Conservation (phyloP, 2,113 vertebrate genomes). For the Neogobius melanostomus region DNA sequence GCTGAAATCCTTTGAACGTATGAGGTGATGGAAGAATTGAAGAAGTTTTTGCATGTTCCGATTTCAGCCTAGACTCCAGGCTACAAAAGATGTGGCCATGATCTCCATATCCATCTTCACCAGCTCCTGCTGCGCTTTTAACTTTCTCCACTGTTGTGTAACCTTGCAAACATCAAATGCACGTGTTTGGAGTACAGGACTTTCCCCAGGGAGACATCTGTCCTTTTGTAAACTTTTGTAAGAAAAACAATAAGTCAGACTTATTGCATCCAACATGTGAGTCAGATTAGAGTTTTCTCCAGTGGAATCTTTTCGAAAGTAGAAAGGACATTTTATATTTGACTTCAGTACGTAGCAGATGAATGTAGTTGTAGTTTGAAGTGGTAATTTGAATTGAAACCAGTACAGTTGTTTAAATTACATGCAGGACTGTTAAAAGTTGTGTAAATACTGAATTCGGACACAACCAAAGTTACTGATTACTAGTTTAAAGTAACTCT, state of each 20-base stretch:
- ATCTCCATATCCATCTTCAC: constrained; percentile 14
- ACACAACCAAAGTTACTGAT: too few species aligned
- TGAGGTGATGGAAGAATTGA: constrained; percentile 22
- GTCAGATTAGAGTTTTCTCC: not conserved
- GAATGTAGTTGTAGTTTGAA: too few species aligned
- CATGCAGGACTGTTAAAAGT: too few species aligned
- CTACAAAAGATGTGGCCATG: constrained; percentile 20
- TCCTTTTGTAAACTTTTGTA: constrained; percentile 15
- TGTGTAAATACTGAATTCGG: too few species aligned
- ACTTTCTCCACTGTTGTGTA: constrained; percentile 39
- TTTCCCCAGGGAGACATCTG: constrained; percentile 11
- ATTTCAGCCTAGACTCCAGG: constrained; percentile 21
- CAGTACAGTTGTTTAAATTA: too few species aligned
- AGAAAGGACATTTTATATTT: too few species aligned
- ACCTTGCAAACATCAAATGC: constrained; percentile 31
- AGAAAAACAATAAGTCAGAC: constrained; percentile 26
- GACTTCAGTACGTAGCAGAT: too few species aligned
- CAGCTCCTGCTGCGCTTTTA: constrained; percentile 23
- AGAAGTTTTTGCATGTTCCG: constrained; percentile 15
- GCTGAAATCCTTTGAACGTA: constrained; percentile 14
- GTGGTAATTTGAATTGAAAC: too few species aligned
- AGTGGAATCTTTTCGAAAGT: too few species aligned
- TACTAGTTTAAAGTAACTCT: too few species aligned
- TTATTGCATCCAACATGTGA: constrained; percentile 25
- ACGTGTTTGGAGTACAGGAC: constrained; percentile 27